Evolutionary conservation across 2,797 vertebrate genomes (phyloP).

Genomic region (Betta splendens): DNA sequence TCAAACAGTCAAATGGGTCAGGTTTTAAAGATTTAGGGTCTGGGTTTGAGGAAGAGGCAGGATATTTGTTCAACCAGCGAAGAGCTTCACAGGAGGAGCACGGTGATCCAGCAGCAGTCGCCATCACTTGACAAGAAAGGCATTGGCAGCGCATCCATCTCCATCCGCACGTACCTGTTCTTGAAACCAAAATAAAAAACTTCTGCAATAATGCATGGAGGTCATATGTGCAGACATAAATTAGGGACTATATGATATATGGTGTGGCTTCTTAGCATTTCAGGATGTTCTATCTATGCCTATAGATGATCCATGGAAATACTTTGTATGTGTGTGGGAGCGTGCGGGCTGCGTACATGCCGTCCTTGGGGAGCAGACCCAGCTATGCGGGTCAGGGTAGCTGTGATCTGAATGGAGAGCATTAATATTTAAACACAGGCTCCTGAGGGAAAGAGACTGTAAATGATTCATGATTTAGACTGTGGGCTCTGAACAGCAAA

Average conservation of each 20-base stretch:
- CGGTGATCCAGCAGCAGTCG: no score
- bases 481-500: slow-evolving; percentile 56
- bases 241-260: slow-evolving; percentile 39
- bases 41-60: no score
- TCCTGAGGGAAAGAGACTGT: slow-evolving; percentile 75
- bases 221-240: slow-evolving; percentile 20
- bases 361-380: slow-evolving; percentile 72
- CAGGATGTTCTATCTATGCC: slow-evolving; percentile 37
- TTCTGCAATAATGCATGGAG: slow-evolving; percentile 3
- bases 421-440: slow-evolving; percentile 84
- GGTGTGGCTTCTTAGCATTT: slow-evolving; percentile 29
- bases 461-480: slow-evolving; percentile 81
- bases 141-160: neutral
- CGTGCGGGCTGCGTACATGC: slow-evolving; percentile 46
- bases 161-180: neutral
- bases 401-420: slow-evolving; percentile 82
- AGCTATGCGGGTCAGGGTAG: slow-evolving; percentile 78
- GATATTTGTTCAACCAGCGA: no score
- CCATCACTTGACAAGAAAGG: neutral
- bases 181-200: neutral
- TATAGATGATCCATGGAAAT: slow-evolving; percentile 57
- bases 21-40: no score
- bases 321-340: slow-evolving; percentile 55
- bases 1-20: no score
- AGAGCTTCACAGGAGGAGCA: neutral